phyloP scores from a whole-genome alignment of 92 coral and sea anemone species.

The Desmophyllum pertusum region DNA sequence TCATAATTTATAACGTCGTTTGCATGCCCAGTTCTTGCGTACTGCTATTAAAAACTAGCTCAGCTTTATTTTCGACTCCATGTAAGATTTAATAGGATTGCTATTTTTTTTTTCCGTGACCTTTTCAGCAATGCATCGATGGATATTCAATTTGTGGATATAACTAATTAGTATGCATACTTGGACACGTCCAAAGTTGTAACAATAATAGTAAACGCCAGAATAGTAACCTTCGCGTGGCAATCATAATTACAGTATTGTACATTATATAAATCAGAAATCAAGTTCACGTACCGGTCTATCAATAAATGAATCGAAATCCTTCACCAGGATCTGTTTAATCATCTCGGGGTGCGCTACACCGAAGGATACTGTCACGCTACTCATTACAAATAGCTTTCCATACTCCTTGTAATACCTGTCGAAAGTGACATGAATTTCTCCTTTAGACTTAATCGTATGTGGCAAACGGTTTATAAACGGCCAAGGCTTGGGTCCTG shows the following conservation, averaged over 20 bases:
- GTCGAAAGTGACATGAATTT: conserved; percentile 56
- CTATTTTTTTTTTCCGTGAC: no score
- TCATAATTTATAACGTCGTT: no score
- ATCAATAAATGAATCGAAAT: conserved; percentile 67
- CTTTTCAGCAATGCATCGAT: no score
- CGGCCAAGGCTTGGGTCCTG: conserved; percentile 78
- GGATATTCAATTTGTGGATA: no score
- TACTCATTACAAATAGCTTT: conserved; percentile 42
- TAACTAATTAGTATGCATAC: background rate
- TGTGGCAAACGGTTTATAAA: conserved; percentile 52
- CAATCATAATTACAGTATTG: no score
- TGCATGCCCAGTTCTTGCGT: no score
- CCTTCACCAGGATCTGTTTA: conserved; percentile 60
- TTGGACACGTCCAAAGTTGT: background rate
- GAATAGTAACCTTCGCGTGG: no score
- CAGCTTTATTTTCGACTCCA: no score
- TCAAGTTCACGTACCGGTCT: conserved; percentile 51
- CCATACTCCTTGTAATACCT: conserved; percentile 74
- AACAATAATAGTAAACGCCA: background rate
- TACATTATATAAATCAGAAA: background rate
- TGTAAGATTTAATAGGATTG: no score
- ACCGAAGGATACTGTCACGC: conserved; percentile 30
- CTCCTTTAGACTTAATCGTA: conserved; percentile 42
- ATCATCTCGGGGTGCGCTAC: conserved; percentile 70
- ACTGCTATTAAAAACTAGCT: no score